phyloP scores from a whole-genome alignment of 2,797 vertebrate genomes.

The Danio kyathit region DNA sequence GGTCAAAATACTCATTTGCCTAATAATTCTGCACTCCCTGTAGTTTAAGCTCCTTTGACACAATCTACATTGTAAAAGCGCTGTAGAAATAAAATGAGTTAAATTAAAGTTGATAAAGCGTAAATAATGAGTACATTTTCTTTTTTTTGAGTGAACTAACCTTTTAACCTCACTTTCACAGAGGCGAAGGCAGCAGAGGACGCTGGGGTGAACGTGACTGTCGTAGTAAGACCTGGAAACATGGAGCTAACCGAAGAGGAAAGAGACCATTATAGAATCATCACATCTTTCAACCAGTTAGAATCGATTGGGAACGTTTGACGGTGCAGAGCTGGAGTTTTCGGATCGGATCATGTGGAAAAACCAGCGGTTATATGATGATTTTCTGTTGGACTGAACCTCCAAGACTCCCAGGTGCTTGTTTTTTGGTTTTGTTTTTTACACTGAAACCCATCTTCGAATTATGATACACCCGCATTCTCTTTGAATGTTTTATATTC shows the following conservation, averaged over 20 bases:
- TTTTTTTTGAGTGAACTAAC: too few species aligned
- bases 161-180: constrained; percentile 66
- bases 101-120: too few species aligned
- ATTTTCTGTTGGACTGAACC: constrained; percentile 46
- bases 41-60: too few species aligned
- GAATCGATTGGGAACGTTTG: constrained; percentile 77
- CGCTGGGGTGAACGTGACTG: constrained; percentile 85
- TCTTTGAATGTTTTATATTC: constrained; percentile 36
- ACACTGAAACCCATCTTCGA: constrained; percentile 34
- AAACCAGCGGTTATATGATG: constrained; percentile 24
- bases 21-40: too few species aligned
- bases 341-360: constrained; percentile 33
- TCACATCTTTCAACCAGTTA: constrained; percentile 90
- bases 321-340: constrained; percentile 20
- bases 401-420: constrained; percentile 47
- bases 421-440: constrained; percentile 37
- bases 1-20: too few species aligned
- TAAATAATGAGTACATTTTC: too few species aligned
- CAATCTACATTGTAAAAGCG: too few species aligned
- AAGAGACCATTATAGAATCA: constrained; percentile 85
- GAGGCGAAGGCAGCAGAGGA: constrained; percentile 95
- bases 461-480: constrained; percentile 5
- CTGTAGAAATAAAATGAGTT: too few species aligned
- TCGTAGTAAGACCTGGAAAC: constrained; percentile 93
- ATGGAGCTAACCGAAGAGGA: constrained; percentile 93